Evolutionary conservation across 2,797 vertebrate genomes (phyloP), one percentile per base, ranked within the genome.

Genomic region (Buceros bicornis): DNA sequence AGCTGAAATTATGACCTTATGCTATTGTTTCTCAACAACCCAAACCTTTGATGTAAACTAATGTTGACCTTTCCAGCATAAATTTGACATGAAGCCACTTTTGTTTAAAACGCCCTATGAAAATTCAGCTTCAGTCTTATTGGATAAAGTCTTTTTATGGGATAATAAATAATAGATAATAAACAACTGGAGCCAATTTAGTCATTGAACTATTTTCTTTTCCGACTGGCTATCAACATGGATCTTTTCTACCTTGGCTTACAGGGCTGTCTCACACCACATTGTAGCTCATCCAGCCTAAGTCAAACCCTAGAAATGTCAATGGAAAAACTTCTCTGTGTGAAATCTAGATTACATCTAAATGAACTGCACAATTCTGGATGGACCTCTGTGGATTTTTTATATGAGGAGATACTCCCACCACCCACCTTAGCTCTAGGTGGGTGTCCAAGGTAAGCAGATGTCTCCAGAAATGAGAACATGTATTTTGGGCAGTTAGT

Each of bases 1-100:
- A 97, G 90, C 87, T 94, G 93, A 96, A 98, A 97, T 97, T 92
- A 97, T 93, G 95, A 97, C 91, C 94, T 96, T 92, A 96, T 96
- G 95, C 92, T 97, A 96, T 97, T 97, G 95, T 97, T 98, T 97
- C 96, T 97, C 96, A 97, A 97, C 95, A 97, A 90, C 90, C 89
- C 87, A 86, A 95, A 95, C 93, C 88, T 97, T 95, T 96, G 85
- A 96, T 95, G 96, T 92, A 97, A 97, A 97, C 93, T 90, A 96
- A 96, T 90, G 76, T 91, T 97, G 90, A 93, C 90, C 95, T 96
- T 96, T 97, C 93, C 94, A 96, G 65, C 57, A 85, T 87, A 96
- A 94, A 96, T 83, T 95, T 96, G 91, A 96, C 93, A 95, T 56
- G 89, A 97, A 97, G 87, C 93, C 93, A 96, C 96, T 97, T 97